Percentiles rank a stretch among this genome's conserved stretches.
These are phyloP conservation scores for Cossypha caffra DNA, from an alignment of 2,797 vertebrate genomes.

Conservation along the genomic window DNA sequence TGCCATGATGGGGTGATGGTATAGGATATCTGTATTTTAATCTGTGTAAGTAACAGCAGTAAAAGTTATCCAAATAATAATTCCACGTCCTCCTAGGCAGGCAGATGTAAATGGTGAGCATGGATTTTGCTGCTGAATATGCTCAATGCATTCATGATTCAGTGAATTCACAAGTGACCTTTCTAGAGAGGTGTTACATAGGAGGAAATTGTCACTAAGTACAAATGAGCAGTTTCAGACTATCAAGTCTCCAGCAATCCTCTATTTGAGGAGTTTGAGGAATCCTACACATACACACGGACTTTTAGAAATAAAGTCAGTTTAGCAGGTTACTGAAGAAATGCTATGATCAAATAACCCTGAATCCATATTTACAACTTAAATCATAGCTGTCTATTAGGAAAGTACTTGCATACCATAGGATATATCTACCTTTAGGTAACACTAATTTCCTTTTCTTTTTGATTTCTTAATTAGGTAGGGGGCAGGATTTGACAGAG, in stretches of 20 bases:
- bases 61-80: not conserved
- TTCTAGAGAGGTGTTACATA: not conserved
- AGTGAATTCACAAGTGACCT: not conserved
- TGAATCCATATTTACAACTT: not conserved
- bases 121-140: not conserved
- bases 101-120: not conserved
- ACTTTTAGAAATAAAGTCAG: not conserved
- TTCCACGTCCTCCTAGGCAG: not conserved
- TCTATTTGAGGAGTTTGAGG: not conserved
- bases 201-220: not conserved
- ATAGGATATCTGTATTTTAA: not conserved
- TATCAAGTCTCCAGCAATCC: not conserved
- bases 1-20: not conserved
- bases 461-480: not conserved
- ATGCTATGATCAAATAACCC: not conserved
- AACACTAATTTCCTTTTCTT: not conserved
- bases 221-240: not conserved
- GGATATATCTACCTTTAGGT: not conserved
- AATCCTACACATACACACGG: not conserved
- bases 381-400: not conserved
- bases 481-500: not conserved
- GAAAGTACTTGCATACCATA: not conserved
- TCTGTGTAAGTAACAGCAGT: not conserved
- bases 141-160: not conserved
- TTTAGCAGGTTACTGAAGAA: not conserved